These are phyloP conservation scores for Tadarida brasiliensis DNA, from an alignment of 2,797 vertebrate species.

Conservation along the genomic window DNA sequence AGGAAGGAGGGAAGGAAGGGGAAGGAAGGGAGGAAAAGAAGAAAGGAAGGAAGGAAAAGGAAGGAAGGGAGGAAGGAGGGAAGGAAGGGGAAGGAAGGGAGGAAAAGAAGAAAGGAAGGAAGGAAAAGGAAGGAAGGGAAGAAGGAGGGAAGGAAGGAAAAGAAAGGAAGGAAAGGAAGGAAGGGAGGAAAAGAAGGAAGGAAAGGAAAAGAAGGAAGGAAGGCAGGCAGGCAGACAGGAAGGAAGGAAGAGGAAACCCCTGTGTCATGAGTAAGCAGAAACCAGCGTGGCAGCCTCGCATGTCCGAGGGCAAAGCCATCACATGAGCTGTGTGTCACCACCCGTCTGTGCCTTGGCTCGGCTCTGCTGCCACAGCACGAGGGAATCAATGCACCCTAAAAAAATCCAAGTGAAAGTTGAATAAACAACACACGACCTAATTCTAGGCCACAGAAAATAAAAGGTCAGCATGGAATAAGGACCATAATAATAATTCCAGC, in stretches of 20 bases:
- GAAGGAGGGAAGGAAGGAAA: too few relatives aligned
- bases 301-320: not conserved
- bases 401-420: not conserved
- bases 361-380: not conserved
- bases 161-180: too few relatives aligned
- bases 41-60: too few relatives aligned
- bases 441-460: constrained; percentile 63
- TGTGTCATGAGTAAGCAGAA: not conserved
- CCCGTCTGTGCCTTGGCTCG: not conserved
- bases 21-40: too few relatives aligned
- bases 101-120: too few relatives aligned
- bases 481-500: not conserved
- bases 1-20: too few relatives aligned
- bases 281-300: not conserved
- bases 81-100: too few relatives aligned
- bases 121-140: too few relatives aligned
- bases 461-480: constrained; percentile 14
- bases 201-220: too few relatives aligned
- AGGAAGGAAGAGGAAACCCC: not conserved
- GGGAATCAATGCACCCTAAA: not conserved
- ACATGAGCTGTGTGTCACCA: not conserved
- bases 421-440: not conserved
- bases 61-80: too few relatives aligned
- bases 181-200: too few relatives aligned
- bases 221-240: too few relatives aligned